Base-by-base conservation (phyloP, 2,888 invertebrate species). In the Ormia ochracea region DNA sequence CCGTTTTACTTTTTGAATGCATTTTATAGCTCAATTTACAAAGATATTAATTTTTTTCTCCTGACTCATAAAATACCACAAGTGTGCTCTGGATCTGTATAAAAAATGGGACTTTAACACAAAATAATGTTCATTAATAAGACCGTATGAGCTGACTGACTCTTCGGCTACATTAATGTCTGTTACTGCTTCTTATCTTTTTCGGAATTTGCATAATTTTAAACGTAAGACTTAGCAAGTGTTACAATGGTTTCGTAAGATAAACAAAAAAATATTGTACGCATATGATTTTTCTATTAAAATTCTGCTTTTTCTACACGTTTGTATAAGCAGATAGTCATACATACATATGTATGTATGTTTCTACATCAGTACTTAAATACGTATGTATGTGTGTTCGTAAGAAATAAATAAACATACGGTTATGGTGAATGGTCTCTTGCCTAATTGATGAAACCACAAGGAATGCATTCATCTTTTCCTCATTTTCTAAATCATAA, bases 11-110 rank as follows among this genome's bases (percentile, higher is more conserved):
- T 19, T 26, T 66, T 81, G 81, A 76, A 82, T 83, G 82, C 61
- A 70, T 54, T 83, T 83, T 83, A 81, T 81, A 72, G 82, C 82
- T 81, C 69, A 81, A 83, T 83, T 83, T 82, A 74, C 78, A 81
- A 82, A 81, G 81, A 78, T 81, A 79, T 82, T 81, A 82, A 82
- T 78, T 69, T 50, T 63, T 74, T 52, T 38, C 58, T 36, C 70
- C 74, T 17, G 61, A 43, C 10, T 21, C 56, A 69, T 43, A 75
- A 80, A 82, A 66, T 61, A 66, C 54, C 52, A 58, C 65, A 79
- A 79, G 74, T 79, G 69, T 58, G 74, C 69, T 63, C 43, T 48
- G 65, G 43, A 54, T 76, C 68, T 73, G 17, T 54, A 45, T 2
- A 41, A 3, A 33, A 69, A 79, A 72, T 48, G 72, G 72, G 75